Percentiles rank a stretch among this genome's conserved stretches.
Evolutionary conservation across 2,888 invertebrate genomes (phyloP).

Genomic region (Protodeltote pygarga): DNA sequence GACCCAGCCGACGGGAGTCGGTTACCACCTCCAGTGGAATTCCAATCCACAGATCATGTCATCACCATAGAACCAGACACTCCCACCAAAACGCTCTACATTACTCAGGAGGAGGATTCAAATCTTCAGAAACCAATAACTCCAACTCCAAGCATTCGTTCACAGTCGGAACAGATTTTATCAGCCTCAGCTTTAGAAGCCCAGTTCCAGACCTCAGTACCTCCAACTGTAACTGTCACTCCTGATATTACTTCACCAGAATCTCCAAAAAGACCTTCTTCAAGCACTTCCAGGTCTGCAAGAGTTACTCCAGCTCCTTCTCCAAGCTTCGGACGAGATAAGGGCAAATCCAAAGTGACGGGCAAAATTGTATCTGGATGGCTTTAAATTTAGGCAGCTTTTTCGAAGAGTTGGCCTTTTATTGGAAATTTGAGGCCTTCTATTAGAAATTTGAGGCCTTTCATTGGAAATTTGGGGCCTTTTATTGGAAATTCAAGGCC

Average conservation of each 20-base stretch:
- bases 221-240: constrained; percentile 35
- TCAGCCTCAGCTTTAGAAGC: constrained; percentile 73
- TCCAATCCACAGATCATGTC: constrained; percentile 62
- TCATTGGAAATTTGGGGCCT: neutral
- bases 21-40: constrained; percentile 61
- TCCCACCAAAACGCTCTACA: constrained; percentile 68
- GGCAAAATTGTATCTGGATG: constrained; percentile 92
- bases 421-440: neutral
- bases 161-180: constrained; percentile 71
- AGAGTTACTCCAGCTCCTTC: constrained; percentile 74
- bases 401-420: neutral
- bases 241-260: constrained; percentile 30
- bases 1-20: constrained; percentile 59
- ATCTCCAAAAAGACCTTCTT: constrained; percentile 43
- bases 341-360: constrained; percentile 91
- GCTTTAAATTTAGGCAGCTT: constrained; percentile 84
- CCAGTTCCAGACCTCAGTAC: constrained; percentile 54
- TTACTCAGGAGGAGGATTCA: constrained; percentile 71
- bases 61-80: constrained; percentile 76
- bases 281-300: constrained; percentile 59
- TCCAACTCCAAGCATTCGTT: constrained; percentile 67
- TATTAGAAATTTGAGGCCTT: neutral
- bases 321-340: constrained; percentile 76
- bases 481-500: neutral
- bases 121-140: constrained; percentile 73